Evolutionary conservation across 1,140 invertebrate genomes (phyloP), one percentile per base, ranked within the genome.

Genomic region (Calephelis virginiensis): DNA sequence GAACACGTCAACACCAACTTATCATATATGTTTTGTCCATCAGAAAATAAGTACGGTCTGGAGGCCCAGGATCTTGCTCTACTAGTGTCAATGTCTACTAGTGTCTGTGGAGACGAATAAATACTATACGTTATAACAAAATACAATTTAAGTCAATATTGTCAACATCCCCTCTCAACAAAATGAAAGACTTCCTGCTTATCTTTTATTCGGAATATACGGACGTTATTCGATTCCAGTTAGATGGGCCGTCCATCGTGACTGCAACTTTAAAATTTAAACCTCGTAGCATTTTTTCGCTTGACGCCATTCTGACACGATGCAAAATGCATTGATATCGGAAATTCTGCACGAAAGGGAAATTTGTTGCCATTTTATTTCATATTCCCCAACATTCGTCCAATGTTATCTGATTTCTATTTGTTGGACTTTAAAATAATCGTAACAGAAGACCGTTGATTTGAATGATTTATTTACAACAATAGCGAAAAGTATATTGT

Each of bases 211-310:
- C 8, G 0, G 40, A 8, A 43, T 48, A 17, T 63, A 37, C 17
- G 46, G 37, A 63, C 12, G 49, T 64, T 53, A 64, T 47, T n/a
- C 46, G 11, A 38, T 64, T 64, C 49, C 53, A 56, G 53, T 56
- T 56, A 56, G 53, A 56, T 56, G 53, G 53, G 17, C 11, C 10
- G 28, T 53, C 5, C 14, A 8, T 28, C 49, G 49, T 40, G 64
- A 64, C 49, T 63, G 68, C 72, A 66, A 69, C 64, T 73, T 66
- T 73, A 73, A 71, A 73, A 64, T 73, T 60, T 63, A 63, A 67
- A 59, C 62, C 61, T 69, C 71, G 70, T 53, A 59, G 65, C 71
- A 70, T 60, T 67, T 69, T 72, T 73, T 69, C 71, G 71, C 66
- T 69, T 63, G 68, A 63, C 65, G 66, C 66, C 68, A 60, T 73